Percentiles rank a stretch among this genome's conserved stretches.
These are phyloP conservation scores for Enteromius fasciolatus DNA, from an alignment of 2,797 vertebrate genomes.

Conservation along the genomic window DNA sequence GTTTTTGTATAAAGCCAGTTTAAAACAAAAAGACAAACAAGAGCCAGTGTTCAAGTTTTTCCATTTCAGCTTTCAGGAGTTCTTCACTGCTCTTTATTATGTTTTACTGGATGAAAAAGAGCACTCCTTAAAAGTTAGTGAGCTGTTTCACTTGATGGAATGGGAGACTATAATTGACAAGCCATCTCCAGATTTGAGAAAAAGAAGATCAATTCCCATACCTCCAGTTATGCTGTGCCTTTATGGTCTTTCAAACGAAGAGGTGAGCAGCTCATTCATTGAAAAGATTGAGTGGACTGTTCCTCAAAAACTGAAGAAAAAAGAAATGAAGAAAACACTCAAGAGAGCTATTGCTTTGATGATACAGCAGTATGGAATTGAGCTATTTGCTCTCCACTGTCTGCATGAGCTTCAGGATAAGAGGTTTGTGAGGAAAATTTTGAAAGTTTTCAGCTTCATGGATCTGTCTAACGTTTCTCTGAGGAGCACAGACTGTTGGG, in stretches of 20 bases:
- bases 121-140: background rate
- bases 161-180: no score
- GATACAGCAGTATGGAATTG: no score
- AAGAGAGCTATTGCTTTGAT: no score
- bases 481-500: conserved; percentile 23
- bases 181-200: no score
- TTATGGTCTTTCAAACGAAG: conserved; percentile 34
- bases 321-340: no score
- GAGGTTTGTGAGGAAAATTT: background rate
- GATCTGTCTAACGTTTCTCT: background rate
- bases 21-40: background rate
- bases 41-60: conserved; percentile 28
- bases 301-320: background rate
- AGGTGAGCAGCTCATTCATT: background rate
- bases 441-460: background rate
- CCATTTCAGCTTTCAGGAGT: conserved; percentile 47
- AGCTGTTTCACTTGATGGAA: background rate
- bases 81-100: conserved; percentile 27
- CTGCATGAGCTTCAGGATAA: conserved; percentile 8
- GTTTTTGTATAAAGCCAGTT: conserved; percentile 14
- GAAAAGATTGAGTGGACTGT: background rate
- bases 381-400: conserved; percentile 7
- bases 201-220: no score
- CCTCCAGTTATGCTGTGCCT: conserved; percentile 19
- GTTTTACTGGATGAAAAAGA: background rate